These are phyloP conservation scores for Oscheius sp. DNA, from an alignment of 2,888 invertebrate genomes.

Conservation along the genomic window DNA sequence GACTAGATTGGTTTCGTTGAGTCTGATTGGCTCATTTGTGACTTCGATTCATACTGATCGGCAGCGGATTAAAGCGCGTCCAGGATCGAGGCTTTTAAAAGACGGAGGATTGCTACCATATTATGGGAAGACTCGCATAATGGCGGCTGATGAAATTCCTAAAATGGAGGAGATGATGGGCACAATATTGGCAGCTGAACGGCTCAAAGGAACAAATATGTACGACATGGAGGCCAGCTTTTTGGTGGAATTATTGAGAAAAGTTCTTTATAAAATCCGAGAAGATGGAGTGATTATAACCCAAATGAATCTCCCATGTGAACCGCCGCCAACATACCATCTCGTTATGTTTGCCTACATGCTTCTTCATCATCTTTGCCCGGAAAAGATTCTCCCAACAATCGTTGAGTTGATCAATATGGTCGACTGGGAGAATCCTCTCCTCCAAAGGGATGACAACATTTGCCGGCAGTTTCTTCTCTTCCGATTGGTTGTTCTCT, in stretches of 20 bases:
- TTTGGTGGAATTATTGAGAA: conserved; percentile 9
- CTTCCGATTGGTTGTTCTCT: conserved; percentile 25
- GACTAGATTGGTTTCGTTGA: conserved; percentile 2
- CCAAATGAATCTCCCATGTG: background rate
- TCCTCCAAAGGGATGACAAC: background rate
- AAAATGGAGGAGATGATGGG: conserved; percentile 19
- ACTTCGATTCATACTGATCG: conserved; percentile 1
- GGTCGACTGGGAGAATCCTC: conserved; percentile 12
- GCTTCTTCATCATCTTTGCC: conserved; percentile 18
- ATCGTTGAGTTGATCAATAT: conserved; percentile 14
- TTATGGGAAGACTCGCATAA: conserved; percentile 4
- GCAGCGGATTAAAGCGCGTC: background rate
- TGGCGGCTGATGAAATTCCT: background rate
- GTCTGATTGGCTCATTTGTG: conserved; percentile 16
- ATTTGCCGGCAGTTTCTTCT: conserved; percentile 26
- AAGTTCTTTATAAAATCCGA: conserved; percentile 18
- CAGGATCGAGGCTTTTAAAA: background rate
- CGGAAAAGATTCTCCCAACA: conserved; percentile 13
- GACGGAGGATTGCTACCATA: conserved; percentile 17
- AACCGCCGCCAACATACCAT: background rate
- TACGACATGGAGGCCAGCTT: conserved; percentile 24
- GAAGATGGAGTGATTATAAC: conserved; percentile 3
- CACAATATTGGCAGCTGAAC: background rate
- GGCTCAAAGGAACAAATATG: conserved; percentile 4
- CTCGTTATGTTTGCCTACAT: conserved; percentile 21